Evolutionary conservation across 1,140 invertebrate species (phyloP).

Genomic region (Hypothenemus hampei): DNA sequence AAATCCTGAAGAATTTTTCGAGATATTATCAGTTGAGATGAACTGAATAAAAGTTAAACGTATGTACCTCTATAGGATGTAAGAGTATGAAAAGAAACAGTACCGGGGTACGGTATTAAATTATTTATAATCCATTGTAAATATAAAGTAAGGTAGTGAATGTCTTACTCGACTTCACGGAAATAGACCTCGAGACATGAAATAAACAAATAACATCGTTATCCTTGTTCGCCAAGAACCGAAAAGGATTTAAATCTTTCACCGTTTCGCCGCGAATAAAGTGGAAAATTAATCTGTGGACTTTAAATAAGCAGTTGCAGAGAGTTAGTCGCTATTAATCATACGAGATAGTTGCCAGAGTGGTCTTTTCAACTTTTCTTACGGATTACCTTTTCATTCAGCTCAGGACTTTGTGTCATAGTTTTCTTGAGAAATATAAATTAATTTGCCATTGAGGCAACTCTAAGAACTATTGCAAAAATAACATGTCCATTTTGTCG

Average conservation of each 20-base stretch:
- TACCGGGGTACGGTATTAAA: too few relatives aligned
- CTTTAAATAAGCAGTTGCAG: constrained; percentile 15
- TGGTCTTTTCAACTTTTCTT: constrained; percentile 5
- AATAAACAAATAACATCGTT: constrained; percentile 19
- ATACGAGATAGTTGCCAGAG: constrained; percentile 2
- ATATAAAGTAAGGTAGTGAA: constrained; percentile 12
- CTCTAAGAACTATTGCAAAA: too few relatives aligned
- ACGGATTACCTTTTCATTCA: constrained; percentile 4
- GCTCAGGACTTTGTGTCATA: too few relatives aligned
- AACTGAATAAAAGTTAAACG: too few relatives aligned
- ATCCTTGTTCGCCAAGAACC: constrained; percentile 16
- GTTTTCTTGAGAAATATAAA: too few relatives aligned
- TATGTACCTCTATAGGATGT: too few relatives aligned
- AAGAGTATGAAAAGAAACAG: too few relatives aligned
- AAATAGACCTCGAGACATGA: constrained; percentile 17
- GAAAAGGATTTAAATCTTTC: constrained; percentile 19
- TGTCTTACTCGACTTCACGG: constrained; percentile 15
- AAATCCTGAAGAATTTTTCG: too few relatives aligned
- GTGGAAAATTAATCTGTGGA: constrained; percentile 16
- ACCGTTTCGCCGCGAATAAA: constrained; percentile 17
- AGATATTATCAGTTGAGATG: too few relatives aligned
- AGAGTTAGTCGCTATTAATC: constrained; percentile 15
- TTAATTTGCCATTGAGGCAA: too few relatives aligned
- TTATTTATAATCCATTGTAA: not conserved
- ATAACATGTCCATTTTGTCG: too few relatives aligned